These are phyloP conservation scores for Mamestra configurata DNA, from an alignment of 1,140 invertebrate genomes.

Conservation along the genomic window DNA sequence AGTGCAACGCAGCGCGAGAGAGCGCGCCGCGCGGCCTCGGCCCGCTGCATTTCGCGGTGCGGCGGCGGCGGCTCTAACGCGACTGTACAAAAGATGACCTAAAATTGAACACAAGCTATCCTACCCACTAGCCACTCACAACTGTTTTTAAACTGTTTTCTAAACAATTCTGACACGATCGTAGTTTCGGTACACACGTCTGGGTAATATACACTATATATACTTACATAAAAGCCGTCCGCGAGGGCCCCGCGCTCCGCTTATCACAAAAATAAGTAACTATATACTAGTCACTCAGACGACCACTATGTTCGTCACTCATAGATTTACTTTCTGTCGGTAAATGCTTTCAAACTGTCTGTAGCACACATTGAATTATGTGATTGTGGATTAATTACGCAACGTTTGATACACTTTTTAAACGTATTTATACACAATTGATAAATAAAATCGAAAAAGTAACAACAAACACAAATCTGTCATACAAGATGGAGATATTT, in stretches of 20 bases:
- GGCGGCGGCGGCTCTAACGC: constrained; percentile 78
- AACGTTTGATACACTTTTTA: constrained; percentile 72
- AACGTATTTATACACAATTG: constrained; percentile 75
- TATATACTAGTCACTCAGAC: constrained; percentile 87
- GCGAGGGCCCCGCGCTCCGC: constrained; percentile 83
- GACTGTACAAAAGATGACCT: constrained; percentile 86
- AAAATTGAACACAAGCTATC: constrained; percentile 84
- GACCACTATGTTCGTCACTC: constrained; percentile 83
- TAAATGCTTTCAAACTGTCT: constrained; percentile 61
- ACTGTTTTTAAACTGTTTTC: constrained; percentile 82
- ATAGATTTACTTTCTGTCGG: constrained; percentile 73
- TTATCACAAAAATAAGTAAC: constrained; percentile 89
- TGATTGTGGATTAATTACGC: constrained; percentile 57
- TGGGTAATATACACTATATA: constrained; percentile 68
- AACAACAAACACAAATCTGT: constrained; percentile 89
- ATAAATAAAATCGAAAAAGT: constrained; percentile 81
- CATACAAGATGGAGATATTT: constrained; percentile 88
- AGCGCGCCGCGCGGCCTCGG: constrained; percentile 84
- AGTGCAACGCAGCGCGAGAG: constrained; percentile 79
- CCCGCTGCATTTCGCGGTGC: constrained; percentile 83
- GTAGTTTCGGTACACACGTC: constrained; percentile 65
- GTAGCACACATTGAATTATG: constrained; percentile 59
- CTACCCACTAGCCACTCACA: constrained; percentile 71
- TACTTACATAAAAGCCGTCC: constrained; percentile 85
- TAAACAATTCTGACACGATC: constrained; percentile 78